These are phyloP conservation scores for Drosophila emarginata DNA, from an alignment of 2,888 invertebrate species.

Conservation along the genomic window DNA sequence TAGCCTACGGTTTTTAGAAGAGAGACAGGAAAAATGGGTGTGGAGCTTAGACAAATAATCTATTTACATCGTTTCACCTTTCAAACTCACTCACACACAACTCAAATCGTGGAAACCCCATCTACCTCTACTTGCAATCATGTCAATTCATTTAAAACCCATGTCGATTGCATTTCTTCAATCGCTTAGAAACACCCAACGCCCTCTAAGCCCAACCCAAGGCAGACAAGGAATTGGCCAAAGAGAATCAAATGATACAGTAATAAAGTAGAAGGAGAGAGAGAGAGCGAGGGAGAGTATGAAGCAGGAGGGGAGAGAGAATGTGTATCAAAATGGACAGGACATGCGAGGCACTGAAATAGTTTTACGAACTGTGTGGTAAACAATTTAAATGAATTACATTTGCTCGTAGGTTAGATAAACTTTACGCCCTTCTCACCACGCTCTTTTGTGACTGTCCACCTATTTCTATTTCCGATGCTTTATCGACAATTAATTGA, in stretches of 20 bases:
- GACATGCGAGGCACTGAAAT: neutral
- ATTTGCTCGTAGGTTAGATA: slow-evolving; percentile 12
- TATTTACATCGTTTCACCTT: neutral
- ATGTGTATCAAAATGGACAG: neutral
- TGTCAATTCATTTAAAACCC: neutral
- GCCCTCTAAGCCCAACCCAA: no score
- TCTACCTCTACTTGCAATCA: neutral
- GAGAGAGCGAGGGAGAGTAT: no score
- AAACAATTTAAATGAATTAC: slow-evolving; percentile 40
- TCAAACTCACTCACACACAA: neutral
- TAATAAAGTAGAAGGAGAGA: no score
- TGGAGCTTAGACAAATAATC: no score
- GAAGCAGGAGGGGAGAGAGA: neutral
- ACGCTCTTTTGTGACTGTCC: neutral
- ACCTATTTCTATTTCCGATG: neutral
- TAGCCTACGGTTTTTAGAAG: slow-evolving; percentile 52
- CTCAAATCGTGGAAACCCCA: neutral
- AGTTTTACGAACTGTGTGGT: slow-evolving; percentile 14
- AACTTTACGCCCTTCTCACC: slow-evolving; percentile 6
- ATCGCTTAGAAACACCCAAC: no score
- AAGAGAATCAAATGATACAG: neutral
- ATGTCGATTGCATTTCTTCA: neutral
- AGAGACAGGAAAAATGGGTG: neutral
- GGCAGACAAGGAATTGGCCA: neutral
- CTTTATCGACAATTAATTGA: neutral